Evolutionary conservation across 1,140 invertebrate genomes (phyloP).

Genomic region (Melitaea cinxia): DNA sequence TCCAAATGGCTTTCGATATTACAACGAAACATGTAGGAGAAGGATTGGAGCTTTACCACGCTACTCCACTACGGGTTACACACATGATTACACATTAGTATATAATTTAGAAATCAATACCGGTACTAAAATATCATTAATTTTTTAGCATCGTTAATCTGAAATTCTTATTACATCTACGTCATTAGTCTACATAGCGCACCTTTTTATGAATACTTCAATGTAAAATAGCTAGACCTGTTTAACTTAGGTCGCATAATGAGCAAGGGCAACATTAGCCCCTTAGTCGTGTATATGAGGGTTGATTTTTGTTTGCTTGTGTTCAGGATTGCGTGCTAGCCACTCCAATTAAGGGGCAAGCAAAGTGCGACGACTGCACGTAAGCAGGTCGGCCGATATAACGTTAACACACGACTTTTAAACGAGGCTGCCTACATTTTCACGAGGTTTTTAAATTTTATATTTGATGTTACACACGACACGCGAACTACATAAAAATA

Average conservation of each 20-base stretch:
- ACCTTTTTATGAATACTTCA: constrained; percentile 63
- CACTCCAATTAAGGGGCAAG: constrained; percentile 69
- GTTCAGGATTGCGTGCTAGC: constrained; percentile 54
- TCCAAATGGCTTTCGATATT: too few species aligned
- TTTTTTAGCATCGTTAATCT: constrained; percentile 22
- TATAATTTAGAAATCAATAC: too few species aligned
- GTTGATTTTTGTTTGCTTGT: constrained; percentile 55
- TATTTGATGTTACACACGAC: constrained; percentile 24
- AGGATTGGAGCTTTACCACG: too few species aligned
- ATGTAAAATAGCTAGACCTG: constrained; percentile 60
- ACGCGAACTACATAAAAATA: constrained; percentile 26
- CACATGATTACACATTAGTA: background rate
- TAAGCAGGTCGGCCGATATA: constrained; percentile 66
- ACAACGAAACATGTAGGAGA: too few species aligned
- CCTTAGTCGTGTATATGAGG: constrained; percentile 38
- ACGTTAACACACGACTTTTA: constrained; percentile 60
- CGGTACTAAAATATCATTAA: constrained; percentile 1
- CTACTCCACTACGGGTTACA: too few species aligned
- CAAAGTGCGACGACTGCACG: constrained; percentile 63
- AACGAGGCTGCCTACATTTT: constrained; percentile 47
- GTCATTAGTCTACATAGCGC: constrained; percentile 47
- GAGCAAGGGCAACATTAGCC: constrained; percentile 45
- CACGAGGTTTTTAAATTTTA: constrained; percentile 27
- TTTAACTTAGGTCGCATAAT: constrained; percentile 48
- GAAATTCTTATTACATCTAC: constrained; percentile 35